Conservation (phyloP, 2,113 vertebrate genomes). For the Pantherophis guttatus region DNA sequence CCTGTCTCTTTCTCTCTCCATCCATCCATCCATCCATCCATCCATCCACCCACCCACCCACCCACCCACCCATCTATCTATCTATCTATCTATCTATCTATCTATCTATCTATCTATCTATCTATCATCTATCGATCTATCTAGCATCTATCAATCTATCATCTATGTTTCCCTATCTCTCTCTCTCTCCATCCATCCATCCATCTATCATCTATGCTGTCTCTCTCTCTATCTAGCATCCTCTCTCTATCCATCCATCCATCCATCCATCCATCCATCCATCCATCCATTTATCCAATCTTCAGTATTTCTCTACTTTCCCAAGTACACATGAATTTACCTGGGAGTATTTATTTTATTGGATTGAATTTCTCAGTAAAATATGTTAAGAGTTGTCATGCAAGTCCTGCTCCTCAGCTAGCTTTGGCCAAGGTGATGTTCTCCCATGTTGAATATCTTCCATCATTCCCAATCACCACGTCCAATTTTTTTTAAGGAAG, state of each 20-base stretch:
- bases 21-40: too few relatives aligned
- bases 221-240: too few relatives aligned
- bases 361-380: not conserved
- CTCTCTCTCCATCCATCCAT: too few relatives aligned
- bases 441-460: not conserved
- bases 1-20: accelerated
- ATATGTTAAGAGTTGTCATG: too few relatives aligned
- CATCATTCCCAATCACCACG: not conserved
- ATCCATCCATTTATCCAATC: not conserved
- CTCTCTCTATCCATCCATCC: too few relatives aligned
- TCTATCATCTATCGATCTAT: too few relatives aligned
- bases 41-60: accelerated
- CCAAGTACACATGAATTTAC: not conserved
- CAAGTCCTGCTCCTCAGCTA: not conserved
- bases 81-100: too few relatives aligned
- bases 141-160: too few relatives aligned
- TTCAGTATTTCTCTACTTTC: not conserved
- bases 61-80: too few relatives aligned
- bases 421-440: not conserved
- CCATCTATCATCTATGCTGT: not conserved
- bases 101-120: too few relatives aligned
- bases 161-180: too few relatives aligned
- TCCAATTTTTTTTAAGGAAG: not conserved
- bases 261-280: too few relatives aligned
- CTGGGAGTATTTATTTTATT: not conserved